phyloP scores from a whole-genome alignment of 2,113 vertebrate species.

The Phylloscopus trochilus region DNA sequence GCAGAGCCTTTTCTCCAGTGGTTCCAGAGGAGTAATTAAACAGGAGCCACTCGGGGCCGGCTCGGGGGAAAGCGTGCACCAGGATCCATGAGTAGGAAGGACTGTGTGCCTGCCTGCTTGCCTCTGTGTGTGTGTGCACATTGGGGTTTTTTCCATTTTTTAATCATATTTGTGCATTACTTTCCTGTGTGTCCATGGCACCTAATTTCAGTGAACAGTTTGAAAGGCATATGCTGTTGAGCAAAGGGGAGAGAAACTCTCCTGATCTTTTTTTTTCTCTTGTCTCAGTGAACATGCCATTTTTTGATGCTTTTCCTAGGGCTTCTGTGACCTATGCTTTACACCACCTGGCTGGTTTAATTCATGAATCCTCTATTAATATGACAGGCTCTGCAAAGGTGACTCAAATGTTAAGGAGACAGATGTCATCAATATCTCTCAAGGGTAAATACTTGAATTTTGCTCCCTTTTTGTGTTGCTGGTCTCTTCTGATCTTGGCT shows the following conservation, averaged over 20 bases:
- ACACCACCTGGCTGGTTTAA: constrained; percentile 40
- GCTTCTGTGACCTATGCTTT: constrained; percentile 25
- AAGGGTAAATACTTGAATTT: constrained; percentile 26
- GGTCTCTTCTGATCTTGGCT: not conserved
- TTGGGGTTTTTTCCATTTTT: not conserved
- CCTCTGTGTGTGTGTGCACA: not conserved
- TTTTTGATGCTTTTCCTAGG: not conserved
- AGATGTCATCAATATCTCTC: constrained; percentile 17
- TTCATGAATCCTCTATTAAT: constrained; percentile 14
- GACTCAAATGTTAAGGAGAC: constrained; percentile 26
- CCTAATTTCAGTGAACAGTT: not conserved
- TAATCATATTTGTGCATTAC: not conserved
- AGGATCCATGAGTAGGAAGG: not conserved
- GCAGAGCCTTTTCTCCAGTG: not conserved
- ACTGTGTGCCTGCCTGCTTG: not conserved
- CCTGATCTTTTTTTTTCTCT: not conserved
- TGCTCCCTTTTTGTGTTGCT: not conserved
- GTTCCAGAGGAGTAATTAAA: constrained; percentile 44
- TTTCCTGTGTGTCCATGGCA: not conserved
- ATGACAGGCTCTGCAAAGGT: constrained; percentile 15
- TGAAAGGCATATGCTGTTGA: constrained; percentile 29
- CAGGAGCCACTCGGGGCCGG: not conserved
- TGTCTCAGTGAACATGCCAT: not conserved
- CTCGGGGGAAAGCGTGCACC: accelerated
- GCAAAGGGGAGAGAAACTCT: not conserved